Evolutionary conservation across 2,888 invertebrate species (phyloP).

Genomic region (Plebejus anna): DNA sequence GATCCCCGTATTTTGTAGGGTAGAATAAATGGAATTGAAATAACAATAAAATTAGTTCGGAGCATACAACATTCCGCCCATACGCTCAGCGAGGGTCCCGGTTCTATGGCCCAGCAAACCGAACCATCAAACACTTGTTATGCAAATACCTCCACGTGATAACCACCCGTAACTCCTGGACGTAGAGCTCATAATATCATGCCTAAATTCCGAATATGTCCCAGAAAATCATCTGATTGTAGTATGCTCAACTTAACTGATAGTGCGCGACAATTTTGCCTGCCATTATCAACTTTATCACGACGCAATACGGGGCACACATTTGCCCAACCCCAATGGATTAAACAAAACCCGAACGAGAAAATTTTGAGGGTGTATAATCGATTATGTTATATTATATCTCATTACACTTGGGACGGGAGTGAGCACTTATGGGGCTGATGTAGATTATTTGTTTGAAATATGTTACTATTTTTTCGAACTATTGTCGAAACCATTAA

Average conservation of each 20-base stretch:
- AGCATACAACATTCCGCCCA: slow-evolving; percentile 62
- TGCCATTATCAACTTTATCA: slow-evolving; percentile 38
- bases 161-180: not conserved
- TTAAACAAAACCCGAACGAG: slow-evolving; percentile 45
- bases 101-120: slow-evolving; percentile 61
- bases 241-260: slow-evolving; percentile 27
- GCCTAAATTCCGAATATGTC: slow-evolving; percentile 11
- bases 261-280: not conserved
- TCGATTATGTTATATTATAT: slow-evolving; percentile 67
- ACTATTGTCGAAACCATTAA: slow-evolving; percentile 31
- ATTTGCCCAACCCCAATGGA: not conserved
- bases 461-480: slow-evolving; percentile 39
- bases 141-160: slow-evolving; percentile 9
- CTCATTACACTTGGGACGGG: slow-evolving; percentile 54
- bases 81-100: slow-evolving; percentile 50
- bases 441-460: slow-evolving; percentile 44
- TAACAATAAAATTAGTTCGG: slow-evolving; percentile 63
- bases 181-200: slow-evolving; percentile 22
- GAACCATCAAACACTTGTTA: slow-evolving; percentile 40
- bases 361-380: slow-evolving; percentile 62
- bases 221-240: slow-evolving; percentile 22
- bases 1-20: slow-evolving; percentile 43
- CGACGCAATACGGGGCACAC: slow-evolving; percentile 27
- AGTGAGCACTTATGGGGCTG: slow-evolving; percentile 44
- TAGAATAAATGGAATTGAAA: slow-evolving; percentile 56